Conservation (phyloP, 1,140 invertebrate species). For the Drosophila gunungcola region DNA sequence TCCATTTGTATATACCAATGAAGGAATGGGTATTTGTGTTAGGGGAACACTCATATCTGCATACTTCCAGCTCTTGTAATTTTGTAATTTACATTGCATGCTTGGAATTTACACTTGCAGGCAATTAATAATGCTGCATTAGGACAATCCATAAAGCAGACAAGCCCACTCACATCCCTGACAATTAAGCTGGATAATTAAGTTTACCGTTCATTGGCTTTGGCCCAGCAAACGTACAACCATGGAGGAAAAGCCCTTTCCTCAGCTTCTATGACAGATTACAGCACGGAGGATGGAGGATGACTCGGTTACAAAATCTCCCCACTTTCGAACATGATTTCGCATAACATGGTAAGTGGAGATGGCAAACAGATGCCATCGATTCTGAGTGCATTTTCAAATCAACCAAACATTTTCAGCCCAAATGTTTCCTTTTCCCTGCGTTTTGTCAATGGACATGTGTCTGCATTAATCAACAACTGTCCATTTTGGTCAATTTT, state of each 20-base stretch:
- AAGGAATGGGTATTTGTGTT: background rate
- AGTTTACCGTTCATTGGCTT: constrained; percentile 83
- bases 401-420: constrained; percentile 42
- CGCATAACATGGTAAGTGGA: constrained; percentile 19
- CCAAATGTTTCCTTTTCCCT: constrained; percentile 21
- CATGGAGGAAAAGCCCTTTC: background rate
- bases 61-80: constrained; percentile 59
- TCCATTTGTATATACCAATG: background rate
- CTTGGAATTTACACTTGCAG: constrained; percentile 82
- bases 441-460: constrained; percentile 25
- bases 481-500: constrained; percentile 33
- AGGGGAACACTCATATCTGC: background rate
- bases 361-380: constrained; percentile 39
- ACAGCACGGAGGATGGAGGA: constrained; percentile 3
- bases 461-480: constrained; percentile 59
- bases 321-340: constrained; percentile 21
- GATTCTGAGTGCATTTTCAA: constrained; percentile 60
- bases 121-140: constrained; percentile 84
- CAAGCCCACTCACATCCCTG: constrained; percentile 49
- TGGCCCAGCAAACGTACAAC: constrained; percentile 24
- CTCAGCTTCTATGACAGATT: constrained; percentile 37
- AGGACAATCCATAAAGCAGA: constrained; percentile 73
- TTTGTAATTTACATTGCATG: constrained; percentile 80
- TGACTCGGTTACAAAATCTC: background rate
- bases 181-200: constrained; percentile 83